phyloP scores from a whole-genome alignment of 2,113 vertebrate species.

The Symphodus melops region DNA sequence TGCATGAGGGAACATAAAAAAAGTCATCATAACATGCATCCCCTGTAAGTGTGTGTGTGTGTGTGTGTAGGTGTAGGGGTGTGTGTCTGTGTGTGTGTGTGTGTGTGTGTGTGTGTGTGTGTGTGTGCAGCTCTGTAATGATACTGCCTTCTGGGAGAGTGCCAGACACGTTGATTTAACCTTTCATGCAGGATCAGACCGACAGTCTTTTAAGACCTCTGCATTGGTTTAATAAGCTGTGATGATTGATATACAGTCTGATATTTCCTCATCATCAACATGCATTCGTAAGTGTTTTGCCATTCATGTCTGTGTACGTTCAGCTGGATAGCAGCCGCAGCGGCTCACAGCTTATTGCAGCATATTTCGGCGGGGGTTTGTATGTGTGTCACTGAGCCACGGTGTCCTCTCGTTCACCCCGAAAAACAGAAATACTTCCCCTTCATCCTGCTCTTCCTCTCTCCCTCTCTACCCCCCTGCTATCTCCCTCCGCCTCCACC shows the following conservation, averaged over 20 bases:
- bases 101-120: not conserved
- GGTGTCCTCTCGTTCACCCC: conserved; percentile 80
- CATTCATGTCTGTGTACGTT: not conserved
- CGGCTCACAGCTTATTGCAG: conserved; percentile 30
- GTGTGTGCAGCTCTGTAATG: not conserved
- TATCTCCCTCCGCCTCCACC: conserved; percentile 62
- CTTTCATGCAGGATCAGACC: conserved; percentile 5
- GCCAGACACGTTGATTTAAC: conserved; percentile 12
- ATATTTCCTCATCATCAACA: not conserved
- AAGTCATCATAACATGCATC: not conserved
- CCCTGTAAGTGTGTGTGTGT: not conserved
- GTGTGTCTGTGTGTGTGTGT: conserved; percentile 1
- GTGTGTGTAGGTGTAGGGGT: not conserved
- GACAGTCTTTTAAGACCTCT: not conserved
- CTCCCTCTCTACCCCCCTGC: conserved; percentile 10
- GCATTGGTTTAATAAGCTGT: not conserved
- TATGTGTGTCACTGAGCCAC: conserved; percentile 72
- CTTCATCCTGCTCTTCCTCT: conserved; percentile 51
- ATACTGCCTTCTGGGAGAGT: not conserved
- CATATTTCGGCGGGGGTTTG: conserved; percentile 33
- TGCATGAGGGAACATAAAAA: not conserved
- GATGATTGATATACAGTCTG: not conserved
- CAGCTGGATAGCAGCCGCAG: conserved; percentile 3
- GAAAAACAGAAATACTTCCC: conserved; percentile 67
- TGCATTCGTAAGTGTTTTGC: not conserved